Evolutionary conservation across 2,888 invertebrate species (phyloP).

Genomic region (Corbicula japonica): DNA sequence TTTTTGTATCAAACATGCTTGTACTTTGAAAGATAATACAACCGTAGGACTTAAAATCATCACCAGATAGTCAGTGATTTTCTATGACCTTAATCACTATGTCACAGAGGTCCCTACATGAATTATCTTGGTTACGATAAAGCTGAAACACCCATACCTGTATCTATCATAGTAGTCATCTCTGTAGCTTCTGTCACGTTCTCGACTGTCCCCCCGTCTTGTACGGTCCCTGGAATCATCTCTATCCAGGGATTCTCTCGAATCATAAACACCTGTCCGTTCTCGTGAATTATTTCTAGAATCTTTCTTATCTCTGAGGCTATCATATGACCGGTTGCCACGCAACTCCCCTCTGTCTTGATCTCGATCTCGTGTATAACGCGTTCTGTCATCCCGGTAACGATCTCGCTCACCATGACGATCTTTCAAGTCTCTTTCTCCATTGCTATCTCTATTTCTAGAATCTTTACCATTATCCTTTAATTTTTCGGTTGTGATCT

Average conservation of each 20-base stretch:
- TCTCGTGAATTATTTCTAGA: conserved; percentile 62
- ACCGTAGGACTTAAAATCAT: no score
- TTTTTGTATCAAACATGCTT: no score
- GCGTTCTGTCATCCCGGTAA: conserved; percentile 32
- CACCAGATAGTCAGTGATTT: no score
- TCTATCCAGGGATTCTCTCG: conserved; percentile 54
- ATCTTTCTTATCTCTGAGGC: conserved; percentile 57
- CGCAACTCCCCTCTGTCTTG: conserved; percentile 41
- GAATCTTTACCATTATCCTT: conserved; percentile 24
- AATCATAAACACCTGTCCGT: conserved; percentile 53
- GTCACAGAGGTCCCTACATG: no score
- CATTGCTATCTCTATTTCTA: conserved; percentile 24
- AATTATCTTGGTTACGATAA: no score
- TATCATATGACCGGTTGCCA: conserved; percentile 63
- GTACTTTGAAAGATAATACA: no score
- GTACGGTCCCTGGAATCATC: conserved; percentile 54
- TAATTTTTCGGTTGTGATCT: conserved; percentile 54
- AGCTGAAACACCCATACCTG: conserved; percentile 51
- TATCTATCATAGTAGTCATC: conserved; percentile 58
- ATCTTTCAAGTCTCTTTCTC: conserved; percentile 29
- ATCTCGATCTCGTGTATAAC: conserved; percentile 47
- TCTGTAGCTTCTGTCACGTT: conserved; percentile 51
- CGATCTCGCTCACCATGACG: conserved; percentile 39
- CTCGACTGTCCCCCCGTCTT: conserved; percentile 51
- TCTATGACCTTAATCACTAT: no score